Evolutionary conservation across 1,140 invertebrate species (phyloP).

Genomic region (Sitobion miscanthi): DNA sequence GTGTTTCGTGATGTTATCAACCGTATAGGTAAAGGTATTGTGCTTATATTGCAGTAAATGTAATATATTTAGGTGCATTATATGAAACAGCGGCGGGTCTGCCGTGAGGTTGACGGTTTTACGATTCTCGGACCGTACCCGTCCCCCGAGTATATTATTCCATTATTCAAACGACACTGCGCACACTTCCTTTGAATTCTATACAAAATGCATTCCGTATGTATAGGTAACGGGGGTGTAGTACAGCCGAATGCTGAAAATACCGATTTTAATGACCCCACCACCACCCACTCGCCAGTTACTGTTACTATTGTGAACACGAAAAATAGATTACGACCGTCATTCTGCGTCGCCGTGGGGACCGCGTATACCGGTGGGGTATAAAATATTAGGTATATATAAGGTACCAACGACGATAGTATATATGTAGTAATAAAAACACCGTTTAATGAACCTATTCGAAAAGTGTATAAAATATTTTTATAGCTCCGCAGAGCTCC

Average conservation of each 20-base stretch:
- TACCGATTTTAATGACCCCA: conserved; percentile 10
- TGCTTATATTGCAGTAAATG: no score
- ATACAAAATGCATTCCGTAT: background rate
- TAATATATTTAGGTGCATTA: background rate
- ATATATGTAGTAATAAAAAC: conserved; percentile 1
- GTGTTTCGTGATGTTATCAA: background rate
- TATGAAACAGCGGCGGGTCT: background rate
- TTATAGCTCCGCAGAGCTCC: background rate
- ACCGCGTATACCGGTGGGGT: background rate
- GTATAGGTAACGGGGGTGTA: background rate
- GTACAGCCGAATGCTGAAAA: background rate
- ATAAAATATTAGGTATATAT: background rate
- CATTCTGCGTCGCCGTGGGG: background rate
- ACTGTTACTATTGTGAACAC: conserved; percentile 7
- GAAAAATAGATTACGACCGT: conserved; percentile 38
- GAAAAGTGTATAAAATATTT: conserved; percentile 34
- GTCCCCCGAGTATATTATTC: background rate
- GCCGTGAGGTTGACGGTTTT: background rate
- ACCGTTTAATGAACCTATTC: conserved; percentile 48
- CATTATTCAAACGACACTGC: conserved; percentile 16
- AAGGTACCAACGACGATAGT: background rate
- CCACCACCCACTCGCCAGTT: background rate
- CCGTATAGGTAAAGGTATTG: background rate
- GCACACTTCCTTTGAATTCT: conserved; percentile 30
- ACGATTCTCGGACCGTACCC: background rate